A percentile compares a stretch with the other conserved stretches of the same genome.
These are phyloP conservation scores for Thymelicus lineola DNA, from an alignment of 2,888 invertebrate genomes.

Conservation along the genomic window DNA sequence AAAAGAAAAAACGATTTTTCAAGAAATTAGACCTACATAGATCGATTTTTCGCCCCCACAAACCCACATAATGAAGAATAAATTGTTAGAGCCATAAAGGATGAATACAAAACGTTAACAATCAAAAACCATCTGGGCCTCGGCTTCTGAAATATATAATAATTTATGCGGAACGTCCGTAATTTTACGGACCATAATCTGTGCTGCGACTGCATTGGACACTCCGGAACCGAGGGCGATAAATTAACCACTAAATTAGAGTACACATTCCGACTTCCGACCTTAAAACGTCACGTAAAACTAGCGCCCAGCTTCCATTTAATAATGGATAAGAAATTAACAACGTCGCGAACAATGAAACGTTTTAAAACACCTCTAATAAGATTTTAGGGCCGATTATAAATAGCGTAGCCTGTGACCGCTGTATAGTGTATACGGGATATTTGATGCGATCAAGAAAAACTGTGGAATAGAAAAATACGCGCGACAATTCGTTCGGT, in stretches of 20 bases:
- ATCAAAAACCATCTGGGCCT: neutral
- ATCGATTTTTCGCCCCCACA: too few relatives aligned
- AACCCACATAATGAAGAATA: too few relatives aligned
- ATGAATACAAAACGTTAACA: neutral
- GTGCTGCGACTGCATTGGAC: slow-evolving; percentile 30
- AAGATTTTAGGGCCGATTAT: slow-evolving; percentile 63
- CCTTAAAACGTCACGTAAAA: slow-evolving; percentile 41
- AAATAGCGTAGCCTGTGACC: slow-evolving; percentile 62
- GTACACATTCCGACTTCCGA: slow-evolving; percentile 39
- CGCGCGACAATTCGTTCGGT: slow-evolving; percentile 60
- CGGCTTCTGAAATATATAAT: slow-evolving; percentile 16
- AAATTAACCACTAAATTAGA: slow-evolving; percentile 38
- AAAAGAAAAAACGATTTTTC: too few relatives aligned
- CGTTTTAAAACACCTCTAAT: slow-evolving; percentile 44
- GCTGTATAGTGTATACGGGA: slow-evolving; percentile 68
- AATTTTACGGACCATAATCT: slow-evolving; percentile 36
- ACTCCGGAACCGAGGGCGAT: slow-evolving; percentile 33
- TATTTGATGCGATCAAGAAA: slow-evolving; percentile 73
- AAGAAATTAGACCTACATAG: too few relatives aligned
- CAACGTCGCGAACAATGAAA: slow-evolving; percentile 44
- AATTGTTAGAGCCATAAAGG: too few relatives aligned
- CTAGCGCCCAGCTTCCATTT: slow-evolving; percentile 21
- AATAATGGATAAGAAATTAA: slow-evolving; percentile 32
- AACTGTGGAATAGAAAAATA: slow-evolving; percentile 73
- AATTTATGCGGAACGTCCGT: slow-evolving; percentile 21